A percentile compares a stretch with the other conserved stretches of the same genome.
Evolutionary conservation across 2,888 invertebrate genomes (phyloP).

Genomic region (Spodoptera picta): DNA sequence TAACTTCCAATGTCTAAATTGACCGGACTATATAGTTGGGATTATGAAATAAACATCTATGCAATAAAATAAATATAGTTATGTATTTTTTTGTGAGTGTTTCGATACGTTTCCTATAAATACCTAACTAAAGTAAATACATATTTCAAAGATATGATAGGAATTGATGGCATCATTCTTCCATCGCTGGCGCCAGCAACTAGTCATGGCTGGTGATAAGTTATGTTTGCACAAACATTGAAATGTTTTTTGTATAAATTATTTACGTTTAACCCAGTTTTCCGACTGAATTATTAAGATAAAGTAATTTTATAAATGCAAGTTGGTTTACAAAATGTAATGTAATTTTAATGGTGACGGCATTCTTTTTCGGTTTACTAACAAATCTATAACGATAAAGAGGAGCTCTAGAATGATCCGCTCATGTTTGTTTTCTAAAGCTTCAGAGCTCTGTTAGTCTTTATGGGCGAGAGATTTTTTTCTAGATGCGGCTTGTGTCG

Average conservation of each 20-base stretch:
- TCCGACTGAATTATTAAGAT: slow-evolving; percentile 43
- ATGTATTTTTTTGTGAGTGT: slow-evolving; percentile 34
- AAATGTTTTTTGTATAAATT: slow-evolving; percentile 48
- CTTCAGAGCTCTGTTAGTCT: slow-evolving; percentile 16
- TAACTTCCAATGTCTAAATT: too few species aligned
- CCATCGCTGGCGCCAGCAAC: slow-evolving; percentile 49
- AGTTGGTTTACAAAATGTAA: slow-evolving; percentile 32
- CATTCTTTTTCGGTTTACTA: slow-evolving; percentile 39
- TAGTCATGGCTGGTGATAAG: slow-evolving; percentile 47
- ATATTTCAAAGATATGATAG: slow-evolving; percentile 51
- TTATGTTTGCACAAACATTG: slow-evolving; percentile 52
- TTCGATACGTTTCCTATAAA: slow-evolving; percentile 47
- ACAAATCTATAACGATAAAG: slow-evolving; percentile 27
- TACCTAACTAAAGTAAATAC: slow-evolving; percentile 50
- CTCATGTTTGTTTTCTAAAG: slow-evolving; percentile 25
- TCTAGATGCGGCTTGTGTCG: slow-evolving; percentile 23
- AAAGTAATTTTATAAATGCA: slow-evolving; percentile 35
- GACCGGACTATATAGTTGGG: too few species aligned
- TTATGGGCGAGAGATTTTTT: slow-evolving; percentile 15
- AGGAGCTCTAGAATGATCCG: slow-evolving; percentile 17
- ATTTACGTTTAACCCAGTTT: slow-evolving; percentile 49
- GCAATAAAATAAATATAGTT: slow-evolving; percentile 34
- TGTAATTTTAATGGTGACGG: slow-evolving; percentile 39
- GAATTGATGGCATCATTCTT: slow-evolving; percentile 48
- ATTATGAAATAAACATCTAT: slow-evolving; percentile 30